Percentiles rank a stretch among this genome's conserved stretches.
Evolutionary conservation across 2,888 invertebrate species (phyloP).

Genomic region (Lasius fuliginosus): DNA sequence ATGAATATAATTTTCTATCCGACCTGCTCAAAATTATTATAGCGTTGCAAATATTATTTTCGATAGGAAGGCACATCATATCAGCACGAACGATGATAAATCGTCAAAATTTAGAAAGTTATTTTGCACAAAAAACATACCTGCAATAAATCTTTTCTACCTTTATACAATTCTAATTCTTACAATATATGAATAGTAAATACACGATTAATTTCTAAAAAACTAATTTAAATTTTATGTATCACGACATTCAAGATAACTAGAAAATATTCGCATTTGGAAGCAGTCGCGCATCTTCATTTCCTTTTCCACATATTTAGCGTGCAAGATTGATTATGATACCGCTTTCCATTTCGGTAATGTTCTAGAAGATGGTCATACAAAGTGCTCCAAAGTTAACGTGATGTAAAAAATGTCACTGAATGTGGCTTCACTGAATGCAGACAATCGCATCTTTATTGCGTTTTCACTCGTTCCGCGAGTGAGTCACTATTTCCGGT

Average conservation of each 20-base stretch:
- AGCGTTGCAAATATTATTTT: slow-evolving; percentile 1
- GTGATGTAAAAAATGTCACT: slow-evolving; percentile 9
- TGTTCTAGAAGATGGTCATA: neutral
- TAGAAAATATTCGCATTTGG: neutral
- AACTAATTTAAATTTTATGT: neutral
- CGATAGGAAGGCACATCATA: neutral
- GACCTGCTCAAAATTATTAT: slow-evolving; percentile 21
- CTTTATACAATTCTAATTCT: neutral
- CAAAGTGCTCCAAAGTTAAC: neutral
- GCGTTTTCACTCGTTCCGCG: slow-evolving; percentile 64
- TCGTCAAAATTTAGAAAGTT: neutral
- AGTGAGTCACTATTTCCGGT: slow-evolving; percentile 71
- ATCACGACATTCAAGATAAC: neutral
- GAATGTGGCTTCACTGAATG: slow-evolving; percentile 33
- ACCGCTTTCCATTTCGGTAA: slow-evolving; percentile 33
- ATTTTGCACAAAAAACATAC: neutral
- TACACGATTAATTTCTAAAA: neutral
- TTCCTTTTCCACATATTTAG: neutral
- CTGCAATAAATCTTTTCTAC: neutral
- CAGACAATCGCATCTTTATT: slow-evolving; percentile 49
- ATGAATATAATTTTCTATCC: slow-evolving; percentile 33
- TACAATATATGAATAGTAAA: neutral
- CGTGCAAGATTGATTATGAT: neutral
- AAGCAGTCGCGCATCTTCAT: neutral
- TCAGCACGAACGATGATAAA: neutral